Evolutionary conservation across 2,888 invertebrate species (phyloP), one percentile per base, ranked within the genome.

Genomic region (Abscondita cerata): DNA sequence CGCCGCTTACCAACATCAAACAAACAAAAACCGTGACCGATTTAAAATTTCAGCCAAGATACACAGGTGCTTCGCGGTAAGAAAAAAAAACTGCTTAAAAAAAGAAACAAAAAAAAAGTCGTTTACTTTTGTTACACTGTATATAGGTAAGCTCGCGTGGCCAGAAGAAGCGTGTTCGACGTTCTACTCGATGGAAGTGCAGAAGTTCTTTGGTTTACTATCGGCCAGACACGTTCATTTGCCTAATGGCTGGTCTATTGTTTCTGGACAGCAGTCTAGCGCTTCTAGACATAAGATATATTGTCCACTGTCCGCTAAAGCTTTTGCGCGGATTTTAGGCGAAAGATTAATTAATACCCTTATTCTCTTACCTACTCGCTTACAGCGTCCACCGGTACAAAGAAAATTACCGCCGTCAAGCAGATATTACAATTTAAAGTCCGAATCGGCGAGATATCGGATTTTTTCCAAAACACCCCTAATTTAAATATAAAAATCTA

Each of bases 191-290:
- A 41, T 38, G 40, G 33, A 44, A 18, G 41, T 38, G 44, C 57
- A 64, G 25, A 54, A 65, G 58, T 69, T 54, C 46, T 53, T 51
- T 71, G 69, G 71, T 66, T 62, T 64, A 51, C 65, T 71, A 69
- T 64, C 65, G 67, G 65, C 60, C 68, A 66, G 70, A 70, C 76
- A 75, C 76, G 76, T 78, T 79, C 79, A 79, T 79, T 79, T 78
- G 78, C 79, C 78, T 79, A 79, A 79, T 79, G 79, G 78, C 74
- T 76, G 71, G 74, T 74, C 79, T 78, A 79, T 79, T 79, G 79
- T 79, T 76, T 77, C 76, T 74, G 75, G 77, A 78, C 78, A 77
- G 77, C 71, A 73, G 75, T 71, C 76, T 74, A 76, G 75, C 76
- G 75, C 74, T 75, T 74, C 72, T 72, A 75, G 72, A 75, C 75